phyloP scores from a whole-genome alignment of 2,113 vertebrate species.

The Henicopernis longicauda region DNA sequence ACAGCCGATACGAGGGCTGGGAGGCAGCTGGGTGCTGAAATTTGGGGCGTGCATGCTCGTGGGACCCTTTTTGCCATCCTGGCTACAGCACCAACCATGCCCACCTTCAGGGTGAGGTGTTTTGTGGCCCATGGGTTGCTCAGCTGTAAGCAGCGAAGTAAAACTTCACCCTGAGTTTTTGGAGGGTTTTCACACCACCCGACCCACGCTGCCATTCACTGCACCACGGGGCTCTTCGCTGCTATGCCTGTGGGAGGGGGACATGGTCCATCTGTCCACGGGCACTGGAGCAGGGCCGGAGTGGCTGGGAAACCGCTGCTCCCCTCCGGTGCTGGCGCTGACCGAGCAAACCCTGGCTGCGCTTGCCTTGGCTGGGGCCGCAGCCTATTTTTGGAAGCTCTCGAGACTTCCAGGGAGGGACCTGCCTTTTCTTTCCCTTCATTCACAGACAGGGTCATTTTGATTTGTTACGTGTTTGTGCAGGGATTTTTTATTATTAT shows the following conservation, averaged over 20 bases:
- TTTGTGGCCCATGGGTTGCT: background rate
- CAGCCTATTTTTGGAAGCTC: constrained; percentile 55
- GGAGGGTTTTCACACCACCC: background rate
- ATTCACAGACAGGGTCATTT: constrained; percentile 1
- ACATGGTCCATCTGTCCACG: rapidly evolving
- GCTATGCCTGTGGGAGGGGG: background rate
- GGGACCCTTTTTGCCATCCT: background rate
- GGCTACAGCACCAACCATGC: background rate
- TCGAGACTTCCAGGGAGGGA: constrained; percentile 5
- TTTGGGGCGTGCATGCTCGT: rapidly evolving
- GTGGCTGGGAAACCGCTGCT: rapidly evolving
- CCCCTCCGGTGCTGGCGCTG: background rate
- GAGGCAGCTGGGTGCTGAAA: background rate
- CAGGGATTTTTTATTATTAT: background rate
- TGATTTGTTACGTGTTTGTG: background rate
- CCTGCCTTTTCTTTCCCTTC: background rate
- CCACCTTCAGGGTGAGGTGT: too few species aligned
- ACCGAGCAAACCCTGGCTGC: background rate
- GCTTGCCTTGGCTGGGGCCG: background rate
- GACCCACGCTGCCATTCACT: background rate
- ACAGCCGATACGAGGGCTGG: background rate
- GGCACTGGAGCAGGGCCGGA: background rate
- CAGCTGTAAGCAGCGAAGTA: background rate
- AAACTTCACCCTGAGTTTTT: background rate
- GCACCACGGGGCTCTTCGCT: background rate